Conservation (phyloP, 53 echinoderm and acorn worm genomes). For the Stichopus horrens region DNA sequence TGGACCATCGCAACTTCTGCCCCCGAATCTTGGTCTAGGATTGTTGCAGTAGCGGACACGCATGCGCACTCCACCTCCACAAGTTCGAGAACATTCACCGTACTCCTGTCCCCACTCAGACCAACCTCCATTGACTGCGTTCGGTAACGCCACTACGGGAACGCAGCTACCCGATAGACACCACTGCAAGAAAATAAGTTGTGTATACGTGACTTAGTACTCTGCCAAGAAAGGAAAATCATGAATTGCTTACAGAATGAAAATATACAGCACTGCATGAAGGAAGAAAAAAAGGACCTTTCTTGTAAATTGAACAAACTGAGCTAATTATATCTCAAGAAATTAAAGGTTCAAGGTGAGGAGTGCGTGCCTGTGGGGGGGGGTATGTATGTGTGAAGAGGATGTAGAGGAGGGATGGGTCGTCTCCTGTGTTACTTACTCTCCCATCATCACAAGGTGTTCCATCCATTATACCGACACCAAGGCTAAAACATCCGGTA, state of each 20-base stretch:
- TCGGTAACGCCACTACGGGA: constrained; percentile 44
- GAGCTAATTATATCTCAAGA: background rate
- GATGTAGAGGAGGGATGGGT: background rate
- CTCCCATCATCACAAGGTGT: constrained; percentile 62
- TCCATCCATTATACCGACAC: constrained; percentile 77
- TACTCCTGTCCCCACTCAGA: constrained; percentile 65
- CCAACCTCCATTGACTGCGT: constrained; percentile 78
- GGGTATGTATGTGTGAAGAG: background rate
- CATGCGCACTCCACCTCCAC: constrained; percentile 75
- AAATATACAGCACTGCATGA: no score
- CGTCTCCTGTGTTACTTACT: constrained; percentile 37
- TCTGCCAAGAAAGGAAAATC: no score
- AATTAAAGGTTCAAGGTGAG: background rate
- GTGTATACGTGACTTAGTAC: background rate
- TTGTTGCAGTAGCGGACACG: constrained; percentile 72
- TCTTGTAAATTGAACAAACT: background rate
- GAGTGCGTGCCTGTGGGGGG: background rate
- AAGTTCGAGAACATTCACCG: constrained; percentile 74
- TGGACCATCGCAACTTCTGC: constrained; percentile 61
- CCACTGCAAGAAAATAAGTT: constrained; percentile 53
- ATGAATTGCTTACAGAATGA: no score
- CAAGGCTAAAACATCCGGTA: constrained; percentile 41
- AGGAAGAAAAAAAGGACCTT: no score
- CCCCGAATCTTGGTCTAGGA: constrained; percentile 71
- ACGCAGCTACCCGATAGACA: constrained; percentile 68